Evolutionary conservation across 1,140 invertebrate genomes (phyloP).

Genomic region (Dufourea novaeangliae): DNA sequence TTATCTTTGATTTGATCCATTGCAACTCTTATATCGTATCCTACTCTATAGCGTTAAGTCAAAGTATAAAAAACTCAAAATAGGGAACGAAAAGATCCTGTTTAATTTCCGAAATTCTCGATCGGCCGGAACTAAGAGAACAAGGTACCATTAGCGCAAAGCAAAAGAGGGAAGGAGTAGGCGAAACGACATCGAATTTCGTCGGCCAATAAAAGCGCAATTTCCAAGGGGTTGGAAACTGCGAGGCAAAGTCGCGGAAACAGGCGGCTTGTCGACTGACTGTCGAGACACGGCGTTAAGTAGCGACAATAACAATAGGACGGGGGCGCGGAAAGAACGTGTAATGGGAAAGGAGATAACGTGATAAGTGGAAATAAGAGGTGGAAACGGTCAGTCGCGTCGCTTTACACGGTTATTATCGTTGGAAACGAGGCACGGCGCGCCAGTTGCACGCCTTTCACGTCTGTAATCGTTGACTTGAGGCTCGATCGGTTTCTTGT

Average conservation of each 20-base stretch:
- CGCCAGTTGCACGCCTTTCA: not conserved
- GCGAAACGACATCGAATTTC: slow-evolving; percentile 31
- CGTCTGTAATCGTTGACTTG: not conserved
- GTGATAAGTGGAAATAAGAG: slow-evolving; percentile 50
- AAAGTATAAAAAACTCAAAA: too few relatives aligned
- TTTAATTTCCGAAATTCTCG: not conserved
- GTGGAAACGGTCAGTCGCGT: slow-evolving; percentile 27
- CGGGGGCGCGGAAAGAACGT: slow-evolving; percentile 38
- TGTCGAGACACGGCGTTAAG: slow-evolving; percentile 40
- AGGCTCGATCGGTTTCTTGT: not conserved
- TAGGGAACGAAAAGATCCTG: too few relatives aligned
- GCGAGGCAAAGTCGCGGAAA: slow-evolving; percentile 37
- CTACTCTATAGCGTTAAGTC: too few relatives aligned
- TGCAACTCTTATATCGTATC: too few relatives aligned
- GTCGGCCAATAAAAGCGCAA: slow-evolving; percentile 35
- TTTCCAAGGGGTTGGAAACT: slow-evolving; percentile 18
- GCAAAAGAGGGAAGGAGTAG: slow-evolving; percentile 9
- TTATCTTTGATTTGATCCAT: too few relatives aligned
- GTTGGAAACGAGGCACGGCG: slow-evolving; percentile 18
- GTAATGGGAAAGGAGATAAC: slow-evolving; percentile 50
- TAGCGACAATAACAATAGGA: slow-evolving; percentile 52
- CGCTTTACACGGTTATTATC: slow-evolving; percentile 45
- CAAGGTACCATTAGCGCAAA: slow-evolving; percentile 12
- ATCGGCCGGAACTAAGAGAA: not conserved
- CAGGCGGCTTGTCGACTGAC: slow-evolving; percentile 10